Conservation (phyloP, 2,888 invertebrate genomes). For the Macrosiphum euphorbiae region DNA sequence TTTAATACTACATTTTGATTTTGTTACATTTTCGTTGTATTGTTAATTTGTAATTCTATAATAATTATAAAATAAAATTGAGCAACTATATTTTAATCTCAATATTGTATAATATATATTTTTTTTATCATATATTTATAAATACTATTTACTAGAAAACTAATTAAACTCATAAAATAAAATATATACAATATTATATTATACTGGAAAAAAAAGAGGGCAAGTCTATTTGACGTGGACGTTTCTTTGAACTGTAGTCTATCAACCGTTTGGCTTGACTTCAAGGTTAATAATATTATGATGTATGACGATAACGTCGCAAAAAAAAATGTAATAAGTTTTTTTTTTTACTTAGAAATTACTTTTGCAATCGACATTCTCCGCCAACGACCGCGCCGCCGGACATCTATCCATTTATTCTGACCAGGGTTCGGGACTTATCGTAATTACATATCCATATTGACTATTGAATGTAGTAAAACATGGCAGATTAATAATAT, state of each 20-base stretch:
- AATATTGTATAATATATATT: neutral
- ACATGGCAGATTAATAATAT: neutral
- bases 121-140: neutral
- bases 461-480: neutral
- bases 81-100: neutral
- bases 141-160: neutral
- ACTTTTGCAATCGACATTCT: neutral
- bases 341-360: conserved; percentile 1
- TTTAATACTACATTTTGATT: neutral
- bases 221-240: neutral
- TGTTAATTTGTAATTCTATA: neutral
- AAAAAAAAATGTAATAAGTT: neutral
- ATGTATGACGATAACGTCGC: neutral
- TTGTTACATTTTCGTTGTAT: neutral
- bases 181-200: neutral
- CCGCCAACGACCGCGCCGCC: neutral
- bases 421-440: neutral
- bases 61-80: neutral
- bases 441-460: neutral
- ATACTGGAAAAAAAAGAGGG: neutral
- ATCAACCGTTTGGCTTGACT: neutral
- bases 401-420: neutral
- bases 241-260: neutral
- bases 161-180: neutral
- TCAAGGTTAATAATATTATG: conserved; percentile 7